Evolutionary conservation across 2,797 vertebrate species (phyloP), one percentile per base, ranked within the genome.

Genomic region (Otolemur crassicaudatus): DNA sequence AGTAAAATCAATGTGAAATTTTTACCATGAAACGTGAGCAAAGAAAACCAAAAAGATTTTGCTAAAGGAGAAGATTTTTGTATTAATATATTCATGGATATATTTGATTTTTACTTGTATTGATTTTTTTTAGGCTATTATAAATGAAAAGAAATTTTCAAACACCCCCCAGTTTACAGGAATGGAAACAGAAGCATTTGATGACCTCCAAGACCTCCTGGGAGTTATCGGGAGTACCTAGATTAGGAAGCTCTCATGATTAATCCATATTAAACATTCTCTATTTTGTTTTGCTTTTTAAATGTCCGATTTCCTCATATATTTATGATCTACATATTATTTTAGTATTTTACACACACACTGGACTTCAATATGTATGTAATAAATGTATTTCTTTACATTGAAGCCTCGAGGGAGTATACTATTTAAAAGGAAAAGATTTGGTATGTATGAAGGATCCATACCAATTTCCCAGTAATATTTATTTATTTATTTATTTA

Each of bases 1-100:
- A 81, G 34, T 85, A 93, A 94, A 96, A 94, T 83, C 83, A 75
- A 77, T 81, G 12, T 75, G 67, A 94, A 37, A 77, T 70, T 88
- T 88, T 92, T 29, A 81, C 3, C 27, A 56, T 29, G 9, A 37
- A 85, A 85, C 22, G 46, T 19, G 19, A 93, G 3, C 1, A 67
- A 43, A 27, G 7, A 83, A 94, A 84, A 46, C 0, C 7, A 43
- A 81, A 89, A 89, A 46, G 13, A 63, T n/a, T 84, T 63, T 56
- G 29, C 12, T 49, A 65, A 70, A 92, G 56, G 19, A 34, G 56
- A 58, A 58, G 31, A 67, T 25, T 3, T 70, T 75, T 80, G 40
- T 67, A 43, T 63, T 23, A 89, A 49, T 85, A 81, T 82, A 3
- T 61, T 72, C 11, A 27, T 61, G 43, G 81, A 43, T 29, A 34